These are phyloP conservation scores for Leptinotarsa haldemani DNA, from an alignment of 2,888 invertebrate species.

Conservation along the genomic window DNA sequence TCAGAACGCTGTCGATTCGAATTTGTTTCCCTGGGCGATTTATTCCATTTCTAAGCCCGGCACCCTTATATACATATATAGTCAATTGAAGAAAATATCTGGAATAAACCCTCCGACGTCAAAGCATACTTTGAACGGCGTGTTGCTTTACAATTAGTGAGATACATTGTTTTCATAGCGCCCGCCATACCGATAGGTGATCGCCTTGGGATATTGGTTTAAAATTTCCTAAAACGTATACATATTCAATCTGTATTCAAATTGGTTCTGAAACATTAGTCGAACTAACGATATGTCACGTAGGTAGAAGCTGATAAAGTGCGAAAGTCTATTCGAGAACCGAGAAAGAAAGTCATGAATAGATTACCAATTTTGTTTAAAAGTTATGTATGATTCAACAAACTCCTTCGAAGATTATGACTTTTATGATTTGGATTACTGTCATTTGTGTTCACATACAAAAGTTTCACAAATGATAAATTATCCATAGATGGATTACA, in stretches of 20 bases:
- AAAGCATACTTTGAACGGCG: constrained; percentile 48
- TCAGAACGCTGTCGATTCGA: constrained; percentile 62
- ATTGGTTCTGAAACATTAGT: constrained; percentile 27
- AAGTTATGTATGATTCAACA: no score
- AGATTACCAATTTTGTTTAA: no score
- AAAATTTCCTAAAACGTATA: constrained; percentile 47
- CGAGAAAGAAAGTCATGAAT: no score
- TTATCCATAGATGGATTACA: no score
- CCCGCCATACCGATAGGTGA: constrained; percentile 47
- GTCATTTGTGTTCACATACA: no score
- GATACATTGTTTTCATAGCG: constrained; percentile 48
- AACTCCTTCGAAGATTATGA: no score
- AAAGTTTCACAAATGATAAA: no score
- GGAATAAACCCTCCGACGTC: constrained; percentile 42
- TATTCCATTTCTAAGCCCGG: constrained; percentile 48
- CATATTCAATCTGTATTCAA: constrained; percentile 39
- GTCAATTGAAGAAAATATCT: constrained; percentile 51
- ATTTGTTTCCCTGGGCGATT: constrained; percentile 54
- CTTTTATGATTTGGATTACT: no score
- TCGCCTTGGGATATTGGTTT: constrained; percentile 46
- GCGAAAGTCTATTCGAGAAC: not conserved
- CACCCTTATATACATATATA: constrained; percentile 37
- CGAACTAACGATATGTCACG: constrained; percentile 19
- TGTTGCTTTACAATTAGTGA: constrained; percentile 52
- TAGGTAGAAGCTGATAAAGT: not conserved